These are phyloP conservation scores for Chiloscyllium plagiosum DNA, from an alignment of 2,113 vertebrate genomes.

Conservation along the genomic window DNA sequence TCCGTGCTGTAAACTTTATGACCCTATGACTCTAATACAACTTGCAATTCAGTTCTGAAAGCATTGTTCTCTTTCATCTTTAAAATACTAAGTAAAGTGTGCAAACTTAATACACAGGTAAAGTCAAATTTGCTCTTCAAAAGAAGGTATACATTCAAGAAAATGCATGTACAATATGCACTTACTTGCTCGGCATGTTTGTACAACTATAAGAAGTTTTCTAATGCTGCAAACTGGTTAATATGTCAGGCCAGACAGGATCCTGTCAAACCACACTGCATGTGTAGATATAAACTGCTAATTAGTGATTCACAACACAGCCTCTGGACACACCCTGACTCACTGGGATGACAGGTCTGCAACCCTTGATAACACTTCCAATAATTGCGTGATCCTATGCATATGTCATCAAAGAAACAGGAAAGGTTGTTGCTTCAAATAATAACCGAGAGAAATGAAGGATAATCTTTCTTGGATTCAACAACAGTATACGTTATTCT, in stretches of 20 bases:
- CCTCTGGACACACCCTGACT: not conserved
- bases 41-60: not conserved
- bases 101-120: not conserved
- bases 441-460: not conserved
- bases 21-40: not conserved
- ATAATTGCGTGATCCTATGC: not conserved
- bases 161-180: not conserved
- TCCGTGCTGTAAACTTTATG: too few species aligned
- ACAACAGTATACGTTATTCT: not conserved
- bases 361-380: not conserved
- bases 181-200: not conserved
- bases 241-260: not conserved
- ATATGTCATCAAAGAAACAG: not conserved
- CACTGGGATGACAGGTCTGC: not conserved
- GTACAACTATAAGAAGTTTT: not conserved
- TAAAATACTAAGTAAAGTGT: not conserved
- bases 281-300: not conserved
- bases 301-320: not conserved
- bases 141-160: not conserved
- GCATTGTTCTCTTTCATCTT: not conserved
- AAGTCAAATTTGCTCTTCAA: not conserved
- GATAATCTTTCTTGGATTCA: not conserved
- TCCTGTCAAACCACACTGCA: not conserved
- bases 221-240: not conserved
- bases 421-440: not conserved